Evolutionary conservation across 2,797 vertebrate genomes (phyloP).

Genomic region (Sebastes taczanowskii): DNA sequence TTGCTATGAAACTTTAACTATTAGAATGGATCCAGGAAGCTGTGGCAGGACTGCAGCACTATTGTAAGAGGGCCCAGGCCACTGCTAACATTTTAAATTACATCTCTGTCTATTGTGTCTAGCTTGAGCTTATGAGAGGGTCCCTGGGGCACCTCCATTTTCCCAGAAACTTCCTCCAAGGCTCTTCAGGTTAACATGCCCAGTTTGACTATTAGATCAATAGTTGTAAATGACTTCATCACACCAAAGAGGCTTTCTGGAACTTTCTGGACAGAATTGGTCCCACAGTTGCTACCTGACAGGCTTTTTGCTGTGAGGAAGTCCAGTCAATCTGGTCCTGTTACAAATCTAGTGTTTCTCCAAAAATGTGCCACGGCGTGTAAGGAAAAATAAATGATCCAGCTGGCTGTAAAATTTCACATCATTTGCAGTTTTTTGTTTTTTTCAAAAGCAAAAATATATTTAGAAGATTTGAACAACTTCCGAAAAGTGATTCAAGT

Average conservation of each 20-base stretch:
- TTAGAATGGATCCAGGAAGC: slow-evolving; percentile 8
- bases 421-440: slow-evolving; percentile 1
- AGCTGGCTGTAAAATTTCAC: slow-evolving; percentile 19
- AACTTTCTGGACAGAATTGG: slow-evolving; percentile 77
- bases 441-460: background rate
- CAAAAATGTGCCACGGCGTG: background rate
- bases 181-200: slow-evolving; percentile 81
- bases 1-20: background rate
- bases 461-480: background rate
- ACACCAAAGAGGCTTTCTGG: slow-evolving; percentile 64
- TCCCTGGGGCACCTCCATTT: slow-evolving; percentile 77
- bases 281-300: slow-evolving; percentile 72
- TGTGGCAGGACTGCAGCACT: slow-evolving; percentile 6
- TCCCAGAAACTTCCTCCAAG: slow-evolving; percentile 79
- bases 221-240: slow-evolving; percentile 86
- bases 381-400: slow-evolving; percentile 12
- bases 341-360: slow-evolving; percentile 30
- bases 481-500: slow-evolving; percentile 3
- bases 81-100: slow-evolving; percentile 68
- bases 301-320: slow-evolving; percentile 9
- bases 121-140: slow-evolving; percentile 69
- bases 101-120: slow-evolving; percentile 75
- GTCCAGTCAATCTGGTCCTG: slow-evolving; percentile 31
- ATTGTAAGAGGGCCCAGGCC: slow-evolving; percentile 47
- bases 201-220: slow-evolving; percentile 84